These are phyloP conservation scores for Chaetorhynchus papuensis DNA, from an alignment of 2,113 vertebrate genomes.

Conservation along the genomic window DNA sequence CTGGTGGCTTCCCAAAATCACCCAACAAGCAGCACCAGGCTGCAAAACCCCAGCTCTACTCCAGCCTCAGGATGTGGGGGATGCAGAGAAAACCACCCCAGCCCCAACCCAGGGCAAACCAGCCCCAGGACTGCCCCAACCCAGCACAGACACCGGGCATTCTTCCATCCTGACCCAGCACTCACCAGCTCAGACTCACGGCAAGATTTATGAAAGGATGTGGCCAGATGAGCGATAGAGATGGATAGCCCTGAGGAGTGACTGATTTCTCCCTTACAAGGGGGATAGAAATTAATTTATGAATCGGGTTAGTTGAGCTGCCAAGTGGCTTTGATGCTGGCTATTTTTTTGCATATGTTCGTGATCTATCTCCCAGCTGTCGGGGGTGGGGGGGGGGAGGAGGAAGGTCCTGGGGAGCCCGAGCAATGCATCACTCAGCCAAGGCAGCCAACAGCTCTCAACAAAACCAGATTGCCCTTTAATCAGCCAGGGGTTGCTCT, in stretches of 20 bases:
- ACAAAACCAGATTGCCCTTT: not conserved
- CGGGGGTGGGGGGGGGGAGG: not conserved
- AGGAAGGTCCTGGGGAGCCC: not conserved
- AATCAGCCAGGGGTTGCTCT: not conserved
- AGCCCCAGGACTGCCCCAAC: not conserved
- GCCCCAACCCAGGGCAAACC: not conserved
- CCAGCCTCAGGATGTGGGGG: not conserved
- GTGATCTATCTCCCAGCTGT: conserved; percentile 51
- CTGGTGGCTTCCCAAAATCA: not conserved
- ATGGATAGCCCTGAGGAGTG: not conserved
- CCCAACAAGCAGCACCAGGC: rapidly evolving
- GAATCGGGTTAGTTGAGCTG: not conserved
- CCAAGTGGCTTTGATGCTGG: conserved; percentile 52
- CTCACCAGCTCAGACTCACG: not conserved
- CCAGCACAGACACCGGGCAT: not conserved
- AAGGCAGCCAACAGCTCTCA: conserved; percentile 28
- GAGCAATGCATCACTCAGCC: not conserved
- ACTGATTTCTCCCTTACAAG: conserved; percentile 34
- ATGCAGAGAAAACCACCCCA: not conserved
- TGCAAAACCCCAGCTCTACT: not conserved
- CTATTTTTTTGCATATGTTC: not conserved
- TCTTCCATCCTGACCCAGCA: not conserved
- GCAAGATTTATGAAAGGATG: conserved; percentile 47
- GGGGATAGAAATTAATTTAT: conserved; percentile 34
- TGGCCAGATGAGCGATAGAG: not conserved